A percentile compares a stretch with the other conserved stretches of the same genome.
Evolutionary conservation across 2,888 invertebrate species (phyloP).

Genomic region (Limnephilus lunatus): DNA sequence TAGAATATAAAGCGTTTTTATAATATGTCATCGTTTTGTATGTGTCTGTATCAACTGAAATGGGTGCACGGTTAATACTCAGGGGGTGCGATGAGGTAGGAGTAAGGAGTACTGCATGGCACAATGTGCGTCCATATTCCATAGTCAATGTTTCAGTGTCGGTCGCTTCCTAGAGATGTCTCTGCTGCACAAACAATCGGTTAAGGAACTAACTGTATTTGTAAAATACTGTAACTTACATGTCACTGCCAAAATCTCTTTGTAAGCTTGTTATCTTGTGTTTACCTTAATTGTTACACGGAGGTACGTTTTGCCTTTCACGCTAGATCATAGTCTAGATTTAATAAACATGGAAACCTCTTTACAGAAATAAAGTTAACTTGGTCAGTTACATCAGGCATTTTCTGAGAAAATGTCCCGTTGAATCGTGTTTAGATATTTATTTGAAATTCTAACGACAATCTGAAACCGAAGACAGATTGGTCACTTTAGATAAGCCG

Average conservation of each 20-base stretch:
- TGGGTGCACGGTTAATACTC: constrained; percentile 46
- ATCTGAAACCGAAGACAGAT: constrained; percentile 11
- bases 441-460: constrained; percentile 21
- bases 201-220: constrained; percentile 31
- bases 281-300: constrained; percentile 40
- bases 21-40: constrained; percentile 40
- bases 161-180: constrained; percentile 44
- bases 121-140: constrained; percentile 43
- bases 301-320: constrained; percentile 48
- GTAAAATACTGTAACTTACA: constrained; percentile 54
- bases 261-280: constrained; percentile 63
- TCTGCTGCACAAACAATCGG: constrained; percentile 60
- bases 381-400: neutral
- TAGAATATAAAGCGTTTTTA: constrained; percentile 54
- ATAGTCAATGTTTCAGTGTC: constrained; percentile 38
- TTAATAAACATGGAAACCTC: constrained; percentile 33
- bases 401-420: neutral
- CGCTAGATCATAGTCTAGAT: constrained; percentile 49
- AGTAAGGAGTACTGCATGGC: constrained; percentile 59
- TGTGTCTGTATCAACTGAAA: constrained; percentile 52
- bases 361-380: constrained; percentile 50
- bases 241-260: constrained; percentile 65
- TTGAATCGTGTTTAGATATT: constrained; percentile 18
- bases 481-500: constrained; percentile 13
- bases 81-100: constrained; percentile 16